These are phyloP conservation scores for Stenodema calcarata DNA, from an alignment of 2,888 invertebrate genomes.

Conservation along the genomic window DNA sequence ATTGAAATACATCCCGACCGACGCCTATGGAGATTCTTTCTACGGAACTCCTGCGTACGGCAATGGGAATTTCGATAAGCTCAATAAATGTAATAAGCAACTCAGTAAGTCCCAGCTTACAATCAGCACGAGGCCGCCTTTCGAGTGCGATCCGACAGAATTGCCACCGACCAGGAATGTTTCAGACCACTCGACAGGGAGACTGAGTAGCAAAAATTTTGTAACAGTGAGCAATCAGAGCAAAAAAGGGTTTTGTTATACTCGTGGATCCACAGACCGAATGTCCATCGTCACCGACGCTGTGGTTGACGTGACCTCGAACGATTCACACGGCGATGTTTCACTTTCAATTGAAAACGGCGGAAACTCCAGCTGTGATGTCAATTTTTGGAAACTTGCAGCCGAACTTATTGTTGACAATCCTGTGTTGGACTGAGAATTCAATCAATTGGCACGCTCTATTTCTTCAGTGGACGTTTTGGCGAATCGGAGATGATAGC, in stretches of 20 bases:
- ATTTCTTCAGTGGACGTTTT: no score
- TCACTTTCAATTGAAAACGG: not conserved
- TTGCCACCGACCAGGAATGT: not conserved
- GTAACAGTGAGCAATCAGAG: not conserved
- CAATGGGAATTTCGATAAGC: not conserved
- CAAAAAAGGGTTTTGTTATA: not conserved
- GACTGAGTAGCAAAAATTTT: not conserved
- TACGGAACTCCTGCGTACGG: not conserved
- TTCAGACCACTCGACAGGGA: not conserved
- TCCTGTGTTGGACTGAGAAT: not conserved
- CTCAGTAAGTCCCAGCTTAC: not conserved
- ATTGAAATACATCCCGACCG: not conserved
- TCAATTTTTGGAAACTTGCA: conserved; percentile 26
- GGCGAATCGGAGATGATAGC: no score
- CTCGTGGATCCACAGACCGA: not conserved
- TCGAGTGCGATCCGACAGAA: not conserved
- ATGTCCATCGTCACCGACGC: not conserved
- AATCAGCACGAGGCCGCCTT: not conserved
- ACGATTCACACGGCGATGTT: not conserved
- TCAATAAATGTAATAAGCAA: not conserved
- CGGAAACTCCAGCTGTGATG: not conserved
- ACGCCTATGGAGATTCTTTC: not conserved
- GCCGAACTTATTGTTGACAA: not conserved
- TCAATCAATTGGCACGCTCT: not conserved
- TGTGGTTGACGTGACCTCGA: not conserved